A percentile compares a stretch with the other conserved stretches of the same genome.
Conservation (phyloP, 2,113 vertebrate genomes). For the Perca schrenkii region DNA sequence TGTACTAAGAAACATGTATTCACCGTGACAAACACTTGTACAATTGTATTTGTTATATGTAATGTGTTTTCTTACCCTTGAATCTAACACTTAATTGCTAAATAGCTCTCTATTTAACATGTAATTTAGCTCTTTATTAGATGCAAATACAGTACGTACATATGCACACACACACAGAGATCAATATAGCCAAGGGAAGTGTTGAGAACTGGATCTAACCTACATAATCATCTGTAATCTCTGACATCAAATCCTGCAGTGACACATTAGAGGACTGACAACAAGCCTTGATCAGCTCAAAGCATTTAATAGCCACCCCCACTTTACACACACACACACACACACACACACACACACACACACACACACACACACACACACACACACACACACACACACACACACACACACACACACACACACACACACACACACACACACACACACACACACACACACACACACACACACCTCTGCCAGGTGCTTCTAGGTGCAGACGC, state of each 20-base stretch:
- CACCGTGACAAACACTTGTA: conserved; percentile 5
- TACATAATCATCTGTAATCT: conserved; percentile 80
- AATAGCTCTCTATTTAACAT: conserved; percentile 33
- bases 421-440: no score
- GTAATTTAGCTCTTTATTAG: conserved; percentile 14
- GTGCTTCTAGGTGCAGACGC: no score
- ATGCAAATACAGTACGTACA: not conserved
- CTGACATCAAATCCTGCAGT: conserved; percentile 74
- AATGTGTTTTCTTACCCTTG: not conserved
- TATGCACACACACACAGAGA: conserved; percentile 16
- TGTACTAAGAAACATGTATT: not conserved
- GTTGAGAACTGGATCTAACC: conserved; percentile 66
- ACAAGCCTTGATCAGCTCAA: conserved; percentile 65
- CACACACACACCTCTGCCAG: no score
- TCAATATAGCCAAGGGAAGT: conserved; percentile 68
- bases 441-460: no score
- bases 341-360: no score
- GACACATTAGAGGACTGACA: conserved; percentile 60
- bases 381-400: no score
- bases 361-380: no score
- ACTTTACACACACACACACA: conserved; percentile 27
- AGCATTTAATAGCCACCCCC: conserved; percentile 51
- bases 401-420: no score
- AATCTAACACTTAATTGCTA: conserved; percentile 3
- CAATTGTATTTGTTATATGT: not conserved